A percentile compares a stretch with the other conserved stretches of the same genome.
These are phyloP conservation scores for Mythimna pallens DNA, from an alignment of 2,888 invertebrate species.

Conservation along the genomic window DNA sequence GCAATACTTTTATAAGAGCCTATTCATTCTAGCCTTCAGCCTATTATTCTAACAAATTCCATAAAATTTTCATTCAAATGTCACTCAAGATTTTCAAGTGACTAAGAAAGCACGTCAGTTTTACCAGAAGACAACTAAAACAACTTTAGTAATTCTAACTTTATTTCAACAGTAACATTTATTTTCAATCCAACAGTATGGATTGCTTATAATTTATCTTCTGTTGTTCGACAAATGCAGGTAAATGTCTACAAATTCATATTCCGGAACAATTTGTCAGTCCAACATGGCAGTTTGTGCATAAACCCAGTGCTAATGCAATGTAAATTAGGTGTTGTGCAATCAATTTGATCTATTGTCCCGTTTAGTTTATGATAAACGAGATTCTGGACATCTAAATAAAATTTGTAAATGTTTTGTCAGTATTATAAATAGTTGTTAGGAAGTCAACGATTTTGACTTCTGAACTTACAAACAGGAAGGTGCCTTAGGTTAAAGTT, in stretches of 20 bases:
- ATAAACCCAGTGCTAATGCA: conserved; percentile 53
- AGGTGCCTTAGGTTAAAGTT: too few relatives aligned
- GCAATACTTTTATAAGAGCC: too few relatives aligned
- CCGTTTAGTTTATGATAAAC: conserved; percentile 47
- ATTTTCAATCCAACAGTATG: conserved; percentile 58
- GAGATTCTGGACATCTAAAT: conserved; percentile 40
- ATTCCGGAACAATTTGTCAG: conserved; percentile 64
- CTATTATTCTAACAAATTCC: background rate
- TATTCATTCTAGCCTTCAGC: too few relatives aligned
- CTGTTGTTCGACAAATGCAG: conserved; percentile 62
- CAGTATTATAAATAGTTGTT: background rate
- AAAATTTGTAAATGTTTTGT: conserved; percentile 36
- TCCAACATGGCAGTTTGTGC: conserved; percentile 45
- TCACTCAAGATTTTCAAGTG: background rate
- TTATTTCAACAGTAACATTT: conserved; percentile 53
- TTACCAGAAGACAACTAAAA: background rate
- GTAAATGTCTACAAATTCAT: conserved; percentile 61
- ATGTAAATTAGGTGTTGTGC: conserved; percentile 58
- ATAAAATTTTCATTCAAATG: background rate
- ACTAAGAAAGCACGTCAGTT: background rate
- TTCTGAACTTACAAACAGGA: too few relatives aligned
- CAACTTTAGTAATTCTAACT: conserved; percentile 25
- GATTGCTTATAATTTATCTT: conserved; percentile 59
- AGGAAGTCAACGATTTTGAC: background rate
- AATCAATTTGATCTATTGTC: conserved; percentile 55